These are phyloP conservation scores for Macrostomum cliftonense DNA, from an alignment of 2,888 invertebrate species.

Conservation along the genomic window DNA sequence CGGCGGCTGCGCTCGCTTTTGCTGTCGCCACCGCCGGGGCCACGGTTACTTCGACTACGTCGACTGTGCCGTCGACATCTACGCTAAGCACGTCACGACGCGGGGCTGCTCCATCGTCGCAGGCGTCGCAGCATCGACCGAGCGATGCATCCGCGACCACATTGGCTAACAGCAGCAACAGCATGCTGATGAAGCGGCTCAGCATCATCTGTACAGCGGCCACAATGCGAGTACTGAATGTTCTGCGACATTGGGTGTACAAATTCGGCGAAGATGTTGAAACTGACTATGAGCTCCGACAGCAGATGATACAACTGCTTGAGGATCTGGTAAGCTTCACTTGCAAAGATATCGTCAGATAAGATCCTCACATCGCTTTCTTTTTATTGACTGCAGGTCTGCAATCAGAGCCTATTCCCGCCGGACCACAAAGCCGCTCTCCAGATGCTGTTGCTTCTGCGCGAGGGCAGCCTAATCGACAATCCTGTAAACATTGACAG, in stretches of 20 bases:
- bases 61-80: conserved; percentile 37
- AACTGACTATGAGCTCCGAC: conserved; percentile 50
- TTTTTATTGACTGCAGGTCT: conserved; percentile 41
- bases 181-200: no score
- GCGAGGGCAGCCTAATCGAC: conserved; percentile 48
- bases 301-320: conserved; percentile 61
- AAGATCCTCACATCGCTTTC: no score
- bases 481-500: conserved; percentile 50
- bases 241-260: conserved; percentile 62
- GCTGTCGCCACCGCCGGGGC: conserved; percentile 74
- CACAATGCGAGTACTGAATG: conserved; percentile 68
- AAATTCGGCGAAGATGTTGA: conserved; percentile 74
- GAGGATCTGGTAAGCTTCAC: conserved; percentile 50
- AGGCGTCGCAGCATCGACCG: no score
- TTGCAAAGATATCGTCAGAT: no score
- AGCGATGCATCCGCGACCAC: no score
- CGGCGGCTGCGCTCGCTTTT: conserved; percentile 58
- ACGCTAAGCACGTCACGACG: no score
- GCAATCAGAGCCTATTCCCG: conserved; percentile 56
- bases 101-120: no score
- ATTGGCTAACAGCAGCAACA: no score
- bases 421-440: conserved; percentile 73
- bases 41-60: conserved; percentile 65
- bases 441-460: conserved; percentile 53
- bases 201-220: no score